Percentiles rank a stretch among this genome's conserved stretches.
Conservation (phyloP, 2,797 vertebrate genomes). For the Phoxinus dragarum region DNA sequence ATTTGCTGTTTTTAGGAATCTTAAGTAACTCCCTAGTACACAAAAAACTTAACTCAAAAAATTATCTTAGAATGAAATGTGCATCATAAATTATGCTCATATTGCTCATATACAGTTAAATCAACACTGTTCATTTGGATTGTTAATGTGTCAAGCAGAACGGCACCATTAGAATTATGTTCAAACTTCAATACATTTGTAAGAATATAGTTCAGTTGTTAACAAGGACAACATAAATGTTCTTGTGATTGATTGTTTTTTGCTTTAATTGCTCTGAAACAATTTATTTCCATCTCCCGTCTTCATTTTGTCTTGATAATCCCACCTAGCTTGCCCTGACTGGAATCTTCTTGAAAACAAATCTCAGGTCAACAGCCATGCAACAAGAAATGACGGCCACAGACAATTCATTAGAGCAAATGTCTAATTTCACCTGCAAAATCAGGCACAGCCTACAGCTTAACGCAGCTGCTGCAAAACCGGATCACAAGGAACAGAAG, state of each 20-base stretch:
- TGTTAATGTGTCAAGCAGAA: not conserved
- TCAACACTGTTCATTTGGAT: not conserved
- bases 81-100: not conserved
- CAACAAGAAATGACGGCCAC: not conserved
- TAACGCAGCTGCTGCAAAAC: not conserved
- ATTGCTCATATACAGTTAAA: not conserved
- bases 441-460: not conserved
- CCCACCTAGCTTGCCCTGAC: not conserved
- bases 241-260: not conserved
- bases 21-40: not conserved
- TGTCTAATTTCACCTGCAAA: conserved; percentile 25
- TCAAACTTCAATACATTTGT: not conserved
- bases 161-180: not conserved
- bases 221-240: not conserved
- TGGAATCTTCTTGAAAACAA: not conserved
- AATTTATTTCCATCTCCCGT: not conserved
- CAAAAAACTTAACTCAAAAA: not conserved
- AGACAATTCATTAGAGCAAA: conserved; percentile 9
- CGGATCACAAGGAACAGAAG: conserved; percentile 17
- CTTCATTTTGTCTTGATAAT: not conserved
- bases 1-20: not conserved
- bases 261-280: conserved; percentile 9
- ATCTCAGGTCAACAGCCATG: not conserved
- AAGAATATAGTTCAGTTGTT: not conserved
- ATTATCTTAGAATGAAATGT: not conserved